Base-by-base conservation (phyloP, 1,140 invertebrate species). In the Orius insidiosus region DNA sequence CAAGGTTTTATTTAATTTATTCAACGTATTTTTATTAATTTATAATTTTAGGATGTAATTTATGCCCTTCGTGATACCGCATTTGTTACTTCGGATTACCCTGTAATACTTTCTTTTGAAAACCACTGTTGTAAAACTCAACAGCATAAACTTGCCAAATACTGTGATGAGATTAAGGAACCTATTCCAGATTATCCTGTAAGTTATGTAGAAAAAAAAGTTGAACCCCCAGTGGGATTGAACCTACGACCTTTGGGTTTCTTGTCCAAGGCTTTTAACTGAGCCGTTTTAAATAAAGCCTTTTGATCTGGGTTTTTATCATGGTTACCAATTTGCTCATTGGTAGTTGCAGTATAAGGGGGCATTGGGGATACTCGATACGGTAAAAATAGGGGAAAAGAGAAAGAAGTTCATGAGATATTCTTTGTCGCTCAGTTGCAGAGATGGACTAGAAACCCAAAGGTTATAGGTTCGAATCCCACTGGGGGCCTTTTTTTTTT, bases 61-160 rank as follows among this genome's bases (percentile, higher is more conserved):
- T 82, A 87, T 59, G 95, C 95, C 4, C 81, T 98, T 39, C 68
- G 89, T 54, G 95, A 99, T 61, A 95, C 89, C n/a, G 95, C 95
- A 9, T 99, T 98, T 64, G 87, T 97, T 6, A 95, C 94, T 2
- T 93, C 89, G 10, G 92, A 97, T 46, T 97, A 85, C 62, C 95
- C 95, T 0, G 76, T 99, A 10, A 98, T 99, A 52, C 66, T 99
- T 3, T 98, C 94, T 36, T 98, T 99, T 65, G 95, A 98, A 65
- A 99, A 99, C 70, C 95, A 99, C 65, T 98, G 94, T 67, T 93
- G 90, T 60, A 86, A 94, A 61, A 80, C 78, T 18, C 92, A 98
- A 63, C 95, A 99, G 65, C 89, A 92, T 59, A 98, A 97, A 67
- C 69, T 99, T 65, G 93, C 95, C 37, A 95, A 94, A 67, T 98